These are phyloP conservation scores for Acropternis orthonyx DNA, from an alignment of 2,797 vertebrate species.

Conservation along the genomic window DNA sequence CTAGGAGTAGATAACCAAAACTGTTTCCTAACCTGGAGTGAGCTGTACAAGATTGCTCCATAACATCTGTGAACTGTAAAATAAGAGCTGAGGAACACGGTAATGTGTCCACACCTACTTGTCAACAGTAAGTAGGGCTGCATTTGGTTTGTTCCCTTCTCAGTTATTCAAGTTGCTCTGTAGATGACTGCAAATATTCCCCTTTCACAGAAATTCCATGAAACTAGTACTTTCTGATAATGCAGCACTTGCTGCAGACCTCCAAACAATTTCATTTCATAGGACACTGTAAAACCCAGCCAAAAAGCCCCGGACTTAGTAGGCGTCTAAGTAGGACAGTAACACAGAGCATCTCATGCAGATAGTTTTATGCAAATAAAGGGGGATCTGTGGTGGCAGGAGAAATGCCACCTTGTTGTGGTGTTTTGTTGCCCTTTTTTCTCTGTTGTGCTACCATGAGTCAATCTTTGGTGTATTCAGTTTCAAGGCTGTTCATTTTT, in stretches of 20 bases:
- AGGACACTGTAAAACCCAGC: background rate
- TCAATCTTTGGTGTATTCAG: background rate
- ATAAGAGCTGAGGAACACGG: background rate
- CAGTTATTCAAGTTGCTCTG: background rate
- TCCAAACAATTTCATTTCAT: rapidly evolving
- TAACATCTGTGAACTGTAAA: background rate
- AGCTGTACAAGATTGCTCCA: background rate
- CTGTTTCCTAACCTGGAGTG: background rate
- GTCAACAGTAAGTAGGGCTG: background rate
- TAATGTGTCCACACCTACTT: background rate
- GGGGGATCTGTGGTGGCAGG: background rate
- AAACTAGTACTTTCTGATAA: background rate
- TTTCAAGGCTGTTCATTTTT: background rate
- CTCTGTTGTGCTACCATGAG: background rate
- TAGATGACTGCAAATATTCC: background rate
- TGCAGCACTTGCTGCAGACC: background rate
- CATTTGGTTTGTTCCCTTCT: background rate
- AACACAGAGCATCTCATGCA: background rate
- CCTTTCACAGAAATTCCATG: background rate
- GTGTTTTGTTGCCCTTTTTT: background rate
- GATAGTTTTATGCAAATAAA: background rate
- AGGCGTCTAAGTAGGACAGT: rapidly evolving
- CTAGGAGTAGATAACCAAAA: rapidly evolving
- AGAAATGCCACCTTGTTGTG: background rate
- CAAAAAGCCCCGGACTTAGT: background rate